phyloP scores from a whole-genome alignment of 2,888 invertebrate species.

The Hybos culiciformis region DNA sequence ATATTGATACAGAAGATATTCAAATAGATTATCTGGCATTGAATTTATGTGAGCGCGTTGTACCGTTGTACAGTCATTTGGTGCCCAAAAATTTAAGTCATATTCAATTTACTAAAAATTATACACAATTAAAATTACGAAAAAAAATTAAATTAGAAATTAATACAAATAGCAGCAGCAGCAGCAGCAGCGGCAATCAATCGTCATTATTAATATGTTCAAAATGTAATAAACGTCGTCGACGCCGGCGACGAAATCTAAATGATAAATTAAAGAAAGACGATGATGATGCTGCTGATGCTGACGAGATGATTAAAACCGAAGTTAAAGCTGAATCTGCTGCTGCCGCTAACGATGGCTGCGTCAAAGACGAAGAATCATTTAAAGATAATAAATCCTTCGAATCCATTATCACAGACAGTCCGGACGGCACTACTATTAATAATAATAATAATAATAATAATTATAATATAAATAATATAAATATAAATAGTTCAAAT shows the following conservation, averaged over 20 bases:
- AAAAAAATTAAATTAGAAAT: conserved; percentile 10
- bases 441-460: not conserved
- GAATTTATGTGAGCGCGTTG: conserved; percentile 22
- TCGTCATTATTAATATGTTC: too few relatives aligned
- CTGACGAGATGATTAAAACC: not conserved
- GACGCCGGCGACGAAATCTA: too few relatives aligned
- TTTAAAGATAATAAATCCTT: too few relatives aligned
- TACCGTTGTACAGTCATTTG: conserved; percentile 30
- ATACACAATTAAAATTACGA: conserved; percentile 10
- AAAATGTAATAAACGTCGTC: too few relatives aligned
- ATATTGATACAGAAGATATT: not conserved
- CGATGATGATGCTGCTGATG: not conserved
- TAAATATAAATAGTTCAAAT: conserved; percentile 13
- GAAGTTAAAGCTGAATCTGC: too few relatives aligned
- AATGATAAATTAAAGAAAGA: not conserved
- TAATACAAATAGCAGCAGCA: conserved; percentile 15
- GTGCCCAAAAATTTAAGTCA: conserved; percentile 29
- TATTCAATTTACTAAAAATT: conserved; percentile 17
- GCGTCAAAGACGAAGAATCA: too few relatives aligned
- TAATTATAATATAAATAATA: not conserved
- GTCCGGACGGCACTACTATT: too few relatives aligned
- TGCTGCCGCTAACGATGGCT: too few relatives aligned
- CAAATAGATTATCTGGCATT: conserved; percentile 13
- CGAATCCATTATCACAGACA: too few relatives aligned
- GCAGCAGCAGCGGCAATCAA: conserved; percentile 28